Base-by-base conservation (phyloP, 2,797 vertebrate genomes). In the Cossypha caffra region DNA sequence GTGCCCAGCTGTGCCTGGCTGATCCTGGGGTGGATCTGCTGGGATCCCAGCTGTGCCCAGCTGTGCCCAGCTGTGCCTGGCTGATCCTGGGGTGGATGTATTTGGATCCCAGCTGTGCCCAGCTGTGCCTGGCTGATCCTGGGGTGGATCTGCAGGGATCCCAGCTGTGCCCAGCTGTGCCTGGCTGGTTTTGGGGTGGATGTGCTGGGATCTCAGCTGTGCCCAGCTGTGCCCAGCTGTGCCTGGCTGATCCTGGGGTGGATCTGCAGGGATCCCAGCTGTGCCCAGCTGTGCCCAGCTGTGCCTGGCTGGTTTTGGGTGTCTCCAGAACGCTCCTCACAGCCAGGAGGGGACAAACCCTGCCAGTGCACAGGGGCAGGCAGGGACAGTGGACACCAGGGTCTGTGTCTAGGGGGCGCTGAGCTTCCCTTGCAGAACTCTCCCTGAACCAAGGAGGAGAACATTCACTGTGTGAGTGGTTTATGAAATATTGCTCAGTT, bases 321-420 rank as follows among this genome's bases (percentile, higher is more conserved):
- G 14, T 58, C 31, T 59, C 61, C n/a, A 9, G 13, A 24, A 51
- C 0, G 4, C 10, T 73, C 25, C 47, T 69, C 16, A 3, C 1
- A 13, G 38, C 18, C 55, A 68, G 25, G 33, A 24, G 7, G 13
- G 35, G 23, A 8, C 23, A 48, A 25, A 24, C 43, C 6, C 6
- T 31, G 20, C 54, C 66, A 35, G 26, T 1, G 5, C 58, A 7
- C 25, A 69, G 52, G 21, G 67, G 17, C 10, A 5, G 29, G 7
- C 0, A 1, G 40, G 28, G 11, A 42, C 17, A 6, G 7, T 4
- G 28, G 68, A 9, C 13, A 29, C 7, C 19, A 7, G 25, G 24
- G 24, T 12, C 8, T 68, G 29, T 35, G 18, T 31, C 15, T 1
- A 3, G 43, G 72, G 16, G 33, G 33, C 28, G 37, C 33, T 50